Evolutionary conservation across 2,888 invertebrate genomes (phyloP), one percentile per base, ranked within the genome.

Genomic region (Philonicus albiceps): DNA sequence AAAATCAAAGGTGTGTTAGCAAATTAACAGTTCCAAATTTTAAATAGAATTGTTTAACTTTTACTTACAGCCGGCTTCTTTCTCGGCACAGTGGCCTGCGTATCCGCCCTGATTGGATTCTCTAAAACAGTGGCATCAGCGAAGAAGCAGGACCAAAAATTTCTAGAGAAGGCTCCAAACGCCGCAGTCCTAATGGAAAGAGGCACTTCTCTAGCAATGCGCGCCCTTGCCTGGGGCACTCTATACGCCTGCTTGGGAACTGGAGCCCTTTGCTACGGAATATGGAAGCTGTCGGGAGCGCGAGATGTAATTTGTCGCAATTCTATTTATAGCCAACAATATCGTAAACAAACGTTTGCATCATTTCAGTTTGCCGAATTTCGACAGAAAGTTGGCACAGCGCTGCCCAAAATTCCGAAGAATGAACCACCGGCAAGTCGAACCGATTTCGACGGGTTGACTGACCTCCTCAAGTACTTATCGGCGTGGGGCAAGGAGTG

Each of bases 261-360:
- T 86, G 95, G 97, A 8, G 91, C 96, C 81, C 91, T 98, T 85
- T 97, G 96, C 91, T 97, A 95, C 92, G 95, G 95, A 13, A 94
- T 97, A 87, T 98, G 97, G 97, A 98, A 98, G 92, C 90, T 97
- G 16, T 95, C 97, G 64, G 98, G 98, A 86, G 98, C 97, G 31
- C 94, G 94, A 90, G 95, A 96, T 94, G 97, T 97, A 93, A 94
- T 87, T n/a, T 73, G 53, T 74, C 13, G 3, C 40, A 3, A 6
- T 49, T 13, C 43, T 75, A 74, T 85, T 30, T 30, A 34, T 31
- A 40, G n/a, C 1, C n/a, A 22, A 11, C 22, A 16, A 40, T 3
- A 19, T 64, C 27, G 64, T 64, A 64, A 64, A 64, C 13, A 64
- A 64, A 64, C 64, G 8, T 2, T 4, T 76, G 49, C 31, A 88